Evolutionary conservation across 2,888 invertebrate species (phyloP).

Genomic region (Cancer borealis): DNA sequence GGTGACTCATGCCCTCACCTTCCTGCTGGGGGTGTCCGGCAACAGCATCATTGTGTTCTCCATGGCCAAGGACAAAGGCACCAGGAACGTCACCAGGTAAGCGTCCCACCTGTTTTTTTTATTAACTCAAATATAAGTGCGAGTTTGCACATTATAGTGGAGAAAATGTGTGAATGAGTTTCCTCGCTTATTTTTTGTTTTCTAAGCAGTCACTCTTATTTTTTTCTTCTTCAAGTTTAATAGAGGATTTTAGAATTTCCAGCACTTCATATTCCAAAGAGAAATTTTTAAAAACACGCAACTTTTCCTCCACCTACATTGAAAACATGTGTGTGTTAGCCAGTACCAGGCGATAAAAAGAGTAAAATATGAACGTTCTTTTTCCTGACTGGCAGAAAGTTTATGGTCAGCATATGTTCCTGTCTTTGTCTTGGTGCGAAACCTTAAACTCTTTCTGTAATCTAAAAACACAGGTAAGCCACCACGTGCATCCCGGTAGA

Average conservation of each 20-base stretch:
- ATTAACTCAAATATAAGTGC: neutral
- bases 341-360: neutral
- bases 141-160: neutral
- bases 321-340: neutral
- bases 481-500: neutral
- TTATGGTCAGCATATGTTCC: neutral
- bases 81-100: slow-evolving; percentile 79
- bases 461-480: neutral
- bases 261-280: neutral
- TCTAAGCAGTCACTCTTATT: neutral
- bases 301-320: neutral
- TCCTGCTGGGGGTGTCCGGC: slow-evolving; percentile 81
- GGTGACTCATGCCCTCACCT: slow-evolving; percentile 79
- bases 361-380: neutral
- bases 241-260: neutral
- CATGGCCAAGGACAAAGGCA: slow-evolving; percentile 79
- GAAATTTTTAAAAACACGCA: neutral
- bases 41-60: slow-evolving; percentile 81
- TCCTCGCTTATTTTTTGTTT: neutral
- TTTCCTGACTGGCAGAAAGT: neutral
- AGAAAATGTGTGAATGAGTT: neutral
- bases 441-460: neutral
- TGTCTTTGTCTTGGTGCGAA: neutral
- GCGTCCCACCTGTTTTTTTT: neutral
- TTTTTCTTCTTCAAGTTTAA: neutral